phyloP scores from a whole-genome alignment of 2,797 vertebrate genomes.

The Knipowitschia caucasica region DNA sequence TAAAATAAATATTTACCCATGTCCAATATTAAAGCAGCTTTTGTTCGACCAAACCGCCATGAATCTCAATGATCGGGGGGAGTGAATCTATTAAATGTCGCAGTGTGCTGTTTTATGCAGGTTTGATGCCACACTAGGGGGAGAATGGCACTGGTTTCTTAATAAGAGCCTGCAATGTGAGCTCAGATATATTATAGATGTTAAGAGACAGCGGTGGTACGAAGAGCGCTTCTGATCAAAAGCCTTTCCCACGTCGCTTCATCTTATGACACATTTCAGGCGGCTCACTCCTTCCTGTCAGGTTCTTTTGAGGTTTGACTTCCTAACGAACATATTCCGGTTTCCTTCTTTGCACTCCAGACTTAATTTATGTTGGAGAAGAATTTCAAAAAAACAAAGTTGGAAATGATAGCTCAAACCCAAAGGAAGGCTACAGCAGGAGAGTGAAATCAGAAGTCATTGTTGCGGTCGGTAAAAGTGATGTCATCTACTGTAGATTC shows the following conservation, averaged over 20 bases:
- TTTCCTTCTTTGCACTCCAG: slow-evolving; percentile 26
- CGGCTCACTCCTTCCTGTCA: slow-evolving; percentile 39
- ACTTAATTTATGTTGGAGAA: slow-evolving; percentile 35
- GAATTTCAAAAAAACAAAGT: slow-evolving; percentile 39
- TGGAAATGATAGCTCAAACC: slow-evolving; percentile 26
- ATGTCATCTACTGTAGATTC: slow-evolving; percentile 36
- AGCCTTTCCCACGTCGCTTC: slow-evolving; percentile 32
- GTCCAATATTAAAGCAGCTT: slow-evolving; percentile 58
- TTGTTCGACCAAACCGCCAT: slow-evolving; percentile 50
- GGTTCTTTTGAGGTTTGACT: slow-evolving; percentile 58
- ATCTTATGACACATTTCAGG: slow-evolving; percentile 36
- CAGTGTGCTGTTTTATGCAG: slow-evolving; percentile 31
- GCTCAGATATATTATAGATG: slow-evolving; percentile 62
- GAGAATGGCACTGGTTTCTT: slow-evolving; percentile 38
- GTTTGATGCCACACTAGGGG: slow-evolving; percentile 21
- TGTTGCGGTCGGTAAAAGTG: slow-evolving; percentile 18
- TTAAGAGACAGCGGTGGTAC: slow-evolving; percentile 53
- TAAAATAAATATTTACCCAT: slow-evolving; percentile 52
- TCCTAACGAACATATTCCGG: slow-evolving; percentile 40
- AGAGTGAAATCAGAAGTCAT: slow-evolving; percentile 30
- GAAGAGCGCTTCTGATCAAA: slow-evolving; percentile 68
- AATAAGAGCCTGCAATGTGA: slow-evolving; percentile 43
- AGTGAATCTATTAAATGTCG: slow-evolving; percentile 34
- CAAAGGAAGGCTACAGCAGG: slow-evolving; percentile 11
- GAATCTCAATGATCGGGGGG: slow-evolving; percentile 47